Evolutionary conservation across 2,888 invertebrate species (phyloP).

Genomic region (Hirtodrosophila duncani): DNA sequence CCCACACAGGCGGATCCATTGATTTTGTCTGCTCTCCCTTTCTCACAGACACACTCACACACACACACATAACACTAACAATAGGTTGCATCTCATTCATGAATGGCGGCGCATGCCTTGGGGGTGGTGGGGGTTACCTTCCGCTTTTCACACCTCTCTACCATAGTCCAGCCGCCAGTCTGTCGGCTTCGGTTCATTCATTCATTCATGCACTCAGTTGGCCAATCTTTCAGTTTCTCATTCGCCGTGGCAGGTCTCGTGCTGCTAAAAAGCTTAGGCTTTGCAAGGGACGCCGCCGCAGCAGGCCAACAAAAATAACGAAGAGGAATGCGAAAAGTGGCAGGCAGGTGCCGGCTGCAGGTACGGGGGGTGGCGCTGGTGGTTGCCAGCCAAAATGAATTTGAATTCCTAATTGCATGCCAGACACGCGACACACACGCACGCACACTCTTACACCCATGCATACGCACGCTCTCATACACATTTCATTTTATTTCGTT

Average conservation of each 20-base stretch:
- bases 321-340: conserved; percentile 28
- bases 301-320: conserved; percentile 13
- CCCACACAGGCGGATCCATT: conserved; percentile 35
- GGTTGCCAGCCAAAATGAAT: conserved; percentile 26
- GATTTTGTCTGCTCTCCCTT: conserved; percentile 41
- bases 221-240: conserved; percentile 19
- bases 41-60: neutral
- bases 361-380: conserved; percentile 6
- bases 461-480: conserved; percentile 23
- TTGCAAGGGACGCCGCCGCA: conserved; percentile 8
- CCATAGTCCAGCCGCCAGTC: conserved; percentile 36
- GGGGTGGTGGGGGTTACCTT: conserved; percentile 30
- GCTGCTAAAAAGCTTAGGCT: conserved; percentile 27
- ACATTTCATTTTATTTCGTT: conserved; percentile 53
- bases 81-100: conserved; percentile 49
- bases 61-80: conserved; percentile 1
- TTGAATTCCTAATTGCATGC: conserved; percentile 43
- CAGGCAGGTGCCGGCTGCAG: conserved; percentile 4
- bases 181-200: conserved; percentile 37
- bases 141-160: conserved; percentile 53
- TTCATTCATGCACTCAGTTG: conserved; percentile 26
- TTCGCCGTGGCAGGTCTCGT: conserved; percentile 43
- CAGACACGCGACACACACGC: conserved; percentile 42
- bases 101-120: conserved; percentile 46
- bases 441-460: conserved; percentile 3